Evolutionary conservation across 2,113 vertebrate species (phyloP).

Genomic region (Nycticryphes semicollaris): DNA sequence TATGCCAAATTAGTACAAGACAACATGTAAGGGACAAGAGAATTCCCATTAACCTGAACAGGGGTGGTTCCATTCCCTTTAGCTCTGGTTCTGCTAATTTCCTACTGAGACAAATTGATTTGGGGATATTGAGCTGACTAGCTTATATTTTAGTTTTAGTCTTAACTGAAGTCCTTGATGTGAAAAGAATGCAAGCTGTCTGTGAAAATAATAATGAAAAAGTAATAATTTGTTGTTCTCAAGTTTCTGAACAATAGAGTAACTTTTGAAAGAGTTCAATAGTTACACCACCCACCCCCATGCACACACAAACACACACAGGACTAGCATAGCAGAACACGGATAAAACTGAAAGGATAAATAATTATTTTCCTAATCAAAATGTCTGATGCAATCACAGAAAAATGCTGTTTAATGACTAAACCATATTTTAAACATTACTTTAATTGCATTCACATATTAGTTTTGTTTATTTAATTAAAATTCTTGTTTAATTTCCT

Average conservation of each 20-base stretch:
- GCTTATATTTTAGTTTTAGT: neutral
- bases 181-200: neutral
- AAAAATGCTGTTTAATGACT: neutral
- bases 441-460: neutral
- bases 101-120: neutral
- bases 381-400: neutral
- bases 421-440: rapidly evolving
- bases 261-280: neutral
- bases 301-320: too few relatives aligned
- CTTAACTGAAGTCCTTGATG: neutral
- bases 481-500: neutral
- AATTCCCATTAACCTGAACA: neutral
- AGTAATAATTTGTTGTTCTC: neutral
- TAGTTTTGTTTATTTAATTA: neutral
- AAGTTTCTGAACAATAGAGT: neutral
- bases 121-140: neutral
- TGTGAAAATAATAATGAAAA: neutral
- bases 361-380: neutral
- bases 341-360: neutral
- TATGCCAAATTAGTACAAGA: neutral
- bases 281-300: neutral
- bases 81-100: neutral
- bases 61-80: neutral
- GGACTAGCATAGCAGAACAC: neutral
- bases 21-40: neutral